Conservation (phyloP, 2,797 vertebrate species). For the Channallabes apus region DNA sequence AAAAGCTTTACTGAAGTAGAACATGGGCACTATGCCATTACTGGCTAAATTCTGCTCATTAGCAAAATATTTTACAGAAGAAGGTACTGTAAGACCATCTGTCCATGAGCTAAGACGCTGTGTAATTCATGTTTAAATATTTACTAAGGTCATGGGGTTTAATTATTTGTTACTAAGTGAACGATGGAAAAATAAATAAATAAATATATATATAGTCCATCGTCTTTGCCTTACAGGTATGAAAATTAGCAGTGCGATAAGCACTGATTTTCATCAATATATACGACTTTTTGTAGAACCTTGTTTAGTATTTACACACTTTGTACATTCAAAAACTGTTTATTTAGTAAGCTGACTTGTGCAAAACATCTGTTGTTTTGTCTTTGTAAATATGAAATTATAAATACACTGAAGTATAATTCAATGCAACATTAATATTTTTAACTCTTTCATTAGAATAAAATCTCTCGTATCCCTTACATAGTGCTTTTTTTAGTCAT, state of each 20-base stretch:
- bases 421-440: slow-evolving; percentile 36
- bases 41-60: slow-evolving; percentile 14
- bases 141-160: slow-evolving; percentile 18
- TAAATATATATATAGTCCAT: too few relatives aligned
- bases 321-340: not conserved
- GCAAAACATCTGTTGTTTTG: slow-evolving; percentile 42
- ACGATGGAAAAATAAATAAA: not conserved
- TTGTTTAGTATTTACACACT: not conserved
- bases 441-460: slow-evolving; percentile 13
- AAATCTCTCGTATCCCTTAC: not conserved
- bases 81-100: slow-evolving; percentile 31
- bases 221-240: not conserved
- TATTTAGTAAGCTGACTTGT: slow-evolving; percentile 38
- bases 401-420: slow-evolving; percentile 45
- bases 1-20: slow-evolving; percentile 30
- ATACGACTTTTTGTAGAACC: not conserved
- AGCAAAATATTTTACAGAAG: slow-evolving; percentile 25
- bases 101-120: slow-evolving; percentile 14
- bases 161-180: slow-evolving; percentile 20
- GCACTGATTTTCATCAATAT: not conserved
- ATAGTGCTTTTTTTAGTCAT: too few relatives aligned
- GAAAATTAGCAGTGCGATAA: slow-evolving; percentile 22
- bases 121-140: slow-evolving; percentile 18
- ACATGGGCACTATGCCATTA: slow-evolving; percentile 25
- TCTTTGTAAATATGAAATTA: slow-evolving; percentile 56